These are phyloP conservation scores for Anser brachyrhynchus DNA, from an alignment of 2,113 vertebrate genomes.

Conservation along the genomic window DNA sequence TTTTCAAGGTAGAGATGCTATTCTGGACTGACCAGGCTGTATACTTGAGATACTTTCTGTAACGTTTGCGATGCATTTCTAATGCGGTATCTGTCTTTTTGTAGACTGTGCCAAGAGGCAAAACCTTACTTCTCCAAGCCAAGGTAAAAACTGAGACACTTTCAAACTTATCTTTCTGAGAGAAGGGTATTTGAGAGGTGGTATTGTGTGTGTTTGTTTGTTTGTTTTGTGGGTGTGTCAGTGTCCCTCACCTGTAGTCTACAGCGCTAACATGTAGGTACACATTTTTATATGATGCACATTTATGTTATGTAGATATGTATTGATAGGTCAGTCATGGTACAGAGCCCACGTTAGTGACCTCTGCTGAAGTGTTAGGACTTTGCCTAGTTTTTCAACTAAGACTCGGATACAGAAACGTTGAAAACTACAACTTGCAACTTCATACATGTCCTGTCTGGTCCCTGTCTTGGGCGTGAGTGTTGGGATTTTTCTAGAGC, in stretches of 20 bases:
- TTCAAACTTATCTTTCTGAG: background rate
- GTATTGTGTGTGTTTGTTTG: background rate
- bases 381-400: background rate
- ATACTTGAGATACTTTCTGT: background rate
- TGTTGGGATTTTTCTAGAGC: background rate
- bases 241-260: background rate
- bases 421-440: background rate
- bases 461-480: background rate
- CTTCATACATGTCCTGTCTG: background rate
- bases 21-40: background rate
- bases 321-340: background rate
- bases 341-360: background rate
- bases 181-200: background rate
- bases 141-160: slow-evolving; percentile 82
- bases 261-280: rapidly evolving
- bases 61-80: background rate
- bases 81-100: slow-evolving; percentile 25
- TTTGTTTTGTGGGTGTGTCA: background rate
- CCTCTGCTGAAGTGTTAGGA: background rate
- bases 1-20: background rate
- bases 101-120: slow-evolving; percentile 91
- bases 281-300: background rate
- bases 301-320: rapidly evolving
- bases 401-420: background rate
- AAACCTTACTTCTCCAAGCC: slow-evolving; percentile 93